A percentile compares a stretch with the other conserved stretches of the same genome.
These are phyloP conservation scores for Euwallacea fornicatus DNA, from an alignment of 1,140 invertebrate species.

Conservation along the genomic window DNA sequence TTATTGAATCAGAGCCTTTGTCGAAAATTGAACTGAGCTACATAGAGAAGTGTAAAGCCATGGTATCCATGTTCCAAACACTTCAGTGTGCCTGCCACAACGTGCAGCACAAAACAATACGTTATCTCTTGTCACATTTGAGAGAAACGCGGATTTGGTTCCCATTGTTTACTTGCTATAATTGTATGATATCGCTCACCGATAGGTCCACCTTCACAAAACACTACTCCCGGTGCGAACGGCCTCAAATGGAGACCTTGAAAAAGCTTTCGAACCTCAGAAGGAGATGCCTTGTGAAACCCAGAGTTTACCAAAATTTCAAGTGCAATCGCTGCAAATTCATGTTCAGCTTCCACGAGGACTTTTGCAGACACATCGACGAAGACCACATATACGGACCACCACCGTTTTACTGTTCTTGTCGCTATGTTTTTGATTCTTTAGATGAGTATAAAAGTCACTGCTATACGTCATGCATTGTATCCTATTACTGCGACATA, in stretches of 20 bases:
- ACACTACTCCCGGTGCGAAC: conserved; percentile 44
- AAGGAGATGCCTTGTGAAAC: conserved; percentile 45
- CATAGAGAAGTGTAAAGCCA: conserved; percentile 49
- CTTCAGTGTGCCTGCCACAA: conserved; percentile 48
- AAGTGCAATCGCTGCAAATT: conserved; percentile 48
- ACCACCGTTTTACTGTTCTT: conserved; percentile 41
- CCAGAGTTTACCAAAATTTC: conserved; percentile 48
- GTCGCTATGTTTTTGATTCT: conserved; percentile 41
- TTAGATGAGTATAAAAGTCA: conserved; percentile 47
- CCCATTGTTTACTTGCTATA: conserved; percentile 59
- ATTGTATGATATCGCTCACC: conserved; percentile 60
- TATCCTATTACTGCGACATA: conserved; percentile 49
- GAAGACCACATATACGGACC: conserved; percentile 41
- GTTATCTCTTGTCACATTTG: conserved; percentile 46
- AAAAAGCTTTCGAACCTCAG: conserved; percentile 44
- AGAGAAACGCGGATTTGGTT: conserved; percentile 46
- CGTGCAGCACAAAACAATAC: conserved; percentile 41
- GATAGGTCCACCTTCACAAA: conserved; percentile 46
- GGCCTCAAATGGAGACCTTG: conserved; percentile 41
- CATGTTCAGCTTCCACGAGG: conserved; percentile 48
- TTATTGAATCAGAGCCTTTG: conserved; percentile 38
- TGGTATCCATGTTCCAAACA: conserved; percentile 47
- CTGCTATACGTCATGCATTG: conserved; percentile 44
- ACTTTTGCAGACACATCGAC: conserved; percentile 48
- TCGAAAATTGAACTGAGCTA: conserved; percentile 49